These are phyloP conservation scores for Eubucco bourcierii DNA, from an alignment of 2,113 vertebrate genomes.

Conservation along the genomic window DNA sequence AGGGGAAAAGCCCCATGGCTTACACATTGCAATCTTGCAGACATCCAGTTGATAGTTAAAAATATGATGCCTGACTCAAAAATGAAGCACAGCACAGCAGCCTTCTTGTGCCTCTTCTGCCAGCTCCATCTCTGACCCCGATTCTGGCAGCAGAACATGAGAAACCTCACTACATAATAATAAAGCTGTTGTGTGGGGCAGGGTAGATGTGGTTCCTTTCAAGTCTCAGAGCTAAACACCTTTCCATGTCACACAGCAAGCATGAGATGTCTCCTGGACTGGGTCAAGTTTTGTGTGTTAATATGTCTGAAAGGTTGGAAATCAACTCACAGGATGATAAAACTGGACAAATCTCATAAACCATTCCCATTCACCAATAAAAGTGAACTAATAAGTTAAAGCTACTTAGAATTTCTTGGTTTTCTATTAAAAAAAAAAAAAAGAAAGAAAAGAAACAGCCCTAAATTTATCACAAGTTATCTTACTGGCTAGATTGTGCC, in stretches of 20 bases:
- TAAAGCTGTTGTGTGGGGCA: background rate
- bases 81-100: background rate
- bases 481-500: constrained; percentile 60
- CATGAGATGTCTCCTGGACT: background rate
- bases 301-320: constrained; percentile 4
- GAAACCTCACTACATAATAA: background rate
- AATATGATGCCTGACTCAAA: background rate
- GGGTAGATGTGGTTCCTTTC: background rate
- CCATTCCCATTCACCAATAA: constrained; percentile 60
- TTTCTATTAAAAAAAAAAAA: constrained; percentile 23
- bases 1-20: background rate
- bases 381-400: constrained; percentile 74
- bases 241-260: background rate
- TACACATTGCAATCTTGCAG: constrained; percentile 5
- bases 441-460: background rate
- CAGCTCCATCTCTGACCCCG: background rate
- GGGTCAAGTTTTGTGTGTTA: constrained; percentile 6
- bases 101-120: background rate
- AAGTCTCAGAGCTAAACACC: background rate
- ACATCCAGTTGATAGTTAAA: background rate
- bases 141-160: background rate
- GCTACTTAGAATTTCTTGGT: constrained; percentile 42
- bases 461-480: constrained; percentile 45
- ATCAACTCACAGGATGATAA: constrained; percentile 1
- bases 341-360: constrained; percentile 49